Base-by-base conservation (phyloP, 2,888 invertebrate genomes). In the Crematogaster levior region DNA sequence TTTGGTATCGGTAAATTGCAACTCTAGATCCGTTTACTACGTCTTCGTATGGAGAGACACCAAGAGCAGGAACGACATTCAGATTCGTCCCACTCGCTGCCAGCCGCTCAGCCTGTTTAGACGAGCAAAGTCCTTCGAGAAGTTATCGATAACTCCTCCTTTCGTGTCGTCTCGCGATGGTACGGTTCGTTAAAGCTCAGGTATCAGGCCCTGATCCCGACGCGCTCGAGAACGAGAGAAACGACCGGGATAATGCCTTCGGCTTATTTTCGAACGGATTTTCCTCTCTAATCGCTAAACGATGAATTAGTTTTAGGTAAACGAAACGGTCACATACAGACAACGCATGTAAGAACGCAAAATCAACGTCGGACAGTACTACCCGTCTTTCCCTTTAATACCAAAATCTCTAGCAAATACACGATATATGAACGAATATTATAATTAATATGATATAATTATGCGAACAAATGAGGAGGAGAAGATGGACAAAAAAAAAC, bases 321-420 rank as follows among this genome's bases (percentile, higher is more conserved):
- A 53, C 58, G 12, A 43, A 66, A 72, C 85, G 74, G 24, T 81
- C 40, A 46, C 53, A 53, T 46, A 68, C 72, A 60, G 81, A 81
- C 61, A 72, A 75, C 65, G 77, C 56, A 72, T 68, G 53, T 82
- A 77, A 63, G 63, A 66, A 68, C 61, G 53, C 65, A 65, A 58
- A 61, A 68, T 56, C n/a, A 63, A 84, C 43, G 72, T 66, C 63
- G 58, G 63, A 60, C 58, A 81, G 60, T 68, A 82, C 80, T 82
- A 70, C 73, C 84, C 73, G 88, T 91, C 92, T 92, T 92, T 93
- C 91, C 91, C 92, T 92, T 92, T 89, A 89, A 92, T 92, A 92
- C 92, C 90, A 91, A 92, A 91, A 83, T 30, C 68, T 85, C 61
- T 90, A 87, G 79, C 34, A 63, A 84, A 84, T 75, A 85, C 85